Evolutionary conservation across 1,140 invertebrate species (phyloP).

Genomic region (Oscheius sp.): DNA sequence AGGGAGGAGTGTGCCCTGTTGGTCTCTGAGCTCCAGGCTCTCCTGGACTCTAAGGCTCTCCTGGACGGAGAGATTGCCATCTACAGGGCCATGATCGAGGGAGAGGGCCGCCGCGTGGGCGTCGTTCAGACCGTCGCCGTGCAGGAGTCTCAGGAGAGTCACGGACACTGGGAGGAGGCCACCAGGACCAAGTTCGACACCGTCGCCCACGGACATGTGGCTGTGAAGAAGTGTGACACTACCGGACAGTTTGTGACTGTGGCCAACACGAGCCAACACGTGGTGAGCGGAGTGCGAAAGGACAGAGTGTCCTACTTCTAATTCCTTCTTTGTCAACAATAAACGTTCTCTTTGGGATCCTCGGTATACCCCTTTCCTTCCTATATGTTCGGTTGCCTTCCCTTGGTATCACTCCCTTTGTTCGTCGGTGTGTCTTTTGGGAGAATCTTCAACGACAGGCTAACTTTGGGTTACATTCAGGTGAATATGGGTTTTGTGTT

Average conservation of each 20-base stretch:
- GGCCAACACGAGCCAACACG: conserved; percentile 54
- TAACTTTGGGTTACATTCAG: too few species aligned
- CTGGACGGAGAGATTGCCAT: conserved; percentile 38
- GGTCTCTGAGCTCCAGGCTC: conserved; percentile 55
- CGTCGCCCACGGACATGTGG: conserved; percentile 60
- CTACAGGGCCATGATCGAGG: conserved; percentile 34
- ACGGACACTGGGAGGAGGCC: conserved; percentile 58
- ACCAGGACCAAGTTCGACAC: conserved; percentile 64
- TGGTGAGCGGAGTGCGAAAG: neutral
- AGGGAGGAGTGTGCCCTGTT: conserved; percentile 37
- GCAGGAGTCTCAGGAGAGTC: conserved; percentile 16
- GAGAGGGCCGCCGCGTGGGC: conserved; percentile 27
- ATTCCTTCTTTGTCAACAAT: too few species aligned
- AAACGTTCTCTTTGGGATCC: too few species aligned
- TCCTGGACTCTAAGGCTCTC: conserved; percentile 60
- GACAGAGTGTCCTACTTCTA: too few species aligned
- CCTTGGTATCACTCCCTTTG: too few species aligned
- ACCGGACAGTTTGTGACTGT: conserved; percentile 63
- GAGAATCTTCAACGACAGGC: too few species aligned
- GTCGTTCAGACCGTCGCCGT: conserved; percentile 14
- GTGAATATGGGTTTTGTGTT: too few species aligned
- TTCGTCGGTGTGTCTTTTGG: too few species aligned
- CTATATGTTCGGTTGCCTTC: too few species aligned
- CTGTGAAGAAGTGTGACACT: conserved; percentile 61
- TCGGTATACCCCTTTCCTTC: too few species aligned